Percentiles rank a stretch among this genome's conserved stretches.
Evolutionary conservation across 2,113 vertebrate genomes (phyloP).

Genomic region (Xenopus laevis): DNA sequence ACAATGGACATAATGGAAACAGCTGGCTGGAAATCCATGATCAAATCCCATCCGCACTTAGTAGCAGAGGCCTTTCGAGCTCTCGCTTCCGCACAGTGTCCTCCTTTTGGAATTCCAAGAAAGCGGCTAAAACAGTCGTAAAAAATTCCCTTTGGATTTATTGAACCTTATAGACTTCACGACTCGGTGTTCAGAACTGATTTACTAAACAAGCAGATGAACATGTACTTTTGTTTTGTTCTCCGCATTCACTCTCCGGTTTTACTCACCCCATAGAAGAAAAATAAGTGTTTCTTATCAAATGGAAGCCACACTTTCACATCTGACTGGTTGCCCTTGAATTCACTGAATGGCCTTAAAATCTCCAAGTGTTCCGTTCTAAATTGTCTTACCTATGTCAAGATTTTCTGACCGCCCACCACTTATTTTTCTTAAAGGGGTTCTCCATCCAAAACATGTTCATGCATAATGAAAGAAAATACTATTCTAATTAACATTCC

Average conservation of each 20-base stretch:
- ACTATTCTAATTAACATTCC: too few relatives aligned
- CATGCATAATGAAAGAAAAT: too few relatives aligned
- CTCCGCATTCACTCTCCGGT: background rate
- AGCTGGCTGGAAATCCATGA: conserved; percentile 98
- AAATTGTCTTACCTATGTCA: conserved; percentile 70
- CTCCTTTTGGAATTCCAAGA: conserved; percentile 91
- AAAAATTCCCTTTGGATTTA: conserved; percentile 67
- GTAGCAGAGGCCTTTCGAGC: conserved; percentile 97
- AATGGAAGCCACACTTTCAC: conserved; percentile 83
- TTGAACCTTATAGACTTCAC: conserved; percentile 68
- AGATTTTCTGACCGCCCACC: background rate
- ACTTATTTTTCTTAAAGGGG: too few relatives aligned
- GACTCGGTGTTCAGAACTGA: conserved; percentile 73
- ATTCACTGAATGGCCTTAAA: conserved; percentile 93
- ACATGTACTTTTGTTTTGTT: conserved; percentile 54
- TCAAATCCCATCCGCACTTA: conserved; percentile 97
- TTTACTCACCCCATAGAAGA: conserved; percentile 62
- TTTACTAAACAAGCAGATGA: conserved; percentile 66
- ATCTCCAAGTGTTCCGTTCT: conserved; percentile 84
- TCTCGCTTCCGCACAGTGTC: conserved; percentile 92
- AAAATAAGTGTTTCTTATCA: conserved; percentile 67
- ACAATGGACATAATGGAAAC: conserved; percentile 97
- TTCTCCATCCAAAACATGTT: too few relatives aligned
- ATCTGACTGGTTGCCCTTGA: conserved; percentile 77
- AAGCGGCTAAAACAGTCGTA: conserved; percentile 98